phyloP scores from a whole-genome alignment of 2,113 vertebrate genomes.

The Pionites leucogaster region DNA sequence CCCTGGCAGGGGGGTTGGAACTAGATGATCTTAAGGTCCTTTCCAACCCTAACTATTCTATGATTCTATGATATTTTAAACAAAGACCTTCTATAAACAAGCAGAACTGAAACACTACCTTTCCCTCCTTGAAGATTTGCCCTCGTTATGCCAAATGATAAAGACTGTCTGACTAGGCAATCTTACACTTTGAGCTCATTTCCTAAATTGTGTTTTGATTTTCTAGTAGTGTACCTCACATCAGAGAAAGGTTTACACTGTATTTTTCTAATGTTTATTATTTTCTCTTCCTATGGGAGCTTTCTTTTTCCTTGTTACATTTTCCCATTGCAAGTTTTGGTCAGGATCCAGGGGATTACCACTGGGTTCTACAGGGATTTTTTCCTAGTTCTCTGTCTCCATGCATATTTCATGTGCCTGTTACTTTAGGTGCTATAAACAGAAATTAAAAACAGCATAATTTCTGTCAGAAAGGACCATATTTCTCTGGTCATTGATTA shows the following conservation, averaged over 20 bases:
- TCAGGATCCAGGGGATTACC: background rate
- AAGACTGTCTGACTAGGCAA: background rate
- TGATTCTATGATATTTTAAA: background rate
- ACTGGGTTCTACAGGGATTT: background rate
- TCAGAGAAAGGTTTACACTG: background rate
- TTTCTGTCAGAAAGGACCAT: slow-evolving; percentile 52
- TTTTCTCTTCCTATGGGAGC: background rate
- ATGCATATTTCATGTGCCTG: slow-evolving; percentile 61
- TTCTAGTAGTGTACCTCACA: background rate
- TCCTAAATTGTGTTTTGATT: background rate
- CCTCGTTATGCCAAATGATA: background rate
- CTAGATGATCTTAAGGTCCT: no score
- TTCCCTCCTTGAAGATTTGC: background rate
- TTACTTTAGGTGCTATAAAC: slow-evolving; percentile 70
- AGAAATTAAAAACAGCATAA: slow-evolving; percentile 67
- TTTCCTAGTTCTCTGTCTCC: background rate
- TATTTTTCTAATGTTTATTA: background rate
- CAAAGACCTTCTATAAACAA: background rate
- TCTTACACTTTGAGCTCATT: background rate
- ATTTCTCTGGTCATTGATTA: slow-evolving; percentile 59
- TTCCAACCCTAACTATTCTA: no score
- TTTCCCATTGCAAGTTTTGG: slow-evolving; percentile 12
- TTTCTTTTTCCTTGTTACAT: background rate
- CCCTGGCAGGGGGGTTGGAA: no score
- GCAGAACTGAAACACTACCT: background rate